phyloP scores from a whole-genome alignment of 2,888 invertebrate genomes.

The Vanessa cardui region DNA sequence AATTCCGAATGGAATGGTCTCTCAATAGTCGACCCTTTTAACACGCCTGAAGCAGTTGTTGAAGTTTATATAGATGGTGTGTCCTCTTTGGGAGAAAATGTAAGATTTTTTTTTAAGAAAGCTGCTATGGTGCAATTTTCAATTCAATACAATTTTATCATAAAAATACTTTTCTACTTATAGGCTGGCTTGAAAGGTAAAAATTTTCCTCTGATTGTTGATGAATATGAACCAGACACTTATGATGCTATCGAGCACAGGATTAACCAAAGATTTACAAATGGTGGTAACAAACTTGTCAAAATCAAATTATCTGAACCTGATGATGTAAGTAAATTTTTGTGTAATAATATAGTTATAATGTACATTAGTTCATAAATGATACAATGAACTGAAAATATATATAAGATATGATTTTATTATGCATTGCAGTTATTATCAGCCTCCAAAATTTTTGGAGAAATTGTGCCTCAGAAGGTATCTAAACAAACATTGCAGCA shows the following conservation, averaged over 20 bases:
- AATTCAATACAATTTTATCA: neutral
- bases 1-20: slow-evolving; percentile 87
- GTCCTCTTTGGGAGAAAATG: slow-evolving; percentile 73
- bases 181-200: slow-evolving; percentile 74
- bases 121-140: no score
- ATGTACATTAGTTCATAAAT: neutral
- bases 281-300: slow-evolving; percentile 83
- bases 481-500: slow-evolving; percentile 57
- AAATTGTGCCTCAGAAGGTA: slow-evolving; percentile 56
- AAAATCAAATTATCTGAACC: slow-evolving; percentile 85
- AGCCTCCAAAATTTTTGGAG: slow-evolving; percentile 66
- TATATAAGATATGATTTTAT: neutral
- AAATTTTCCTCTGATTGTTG: slow-evolving; percentile 82
- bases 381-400: neutral
- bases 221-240: slow-evolving; percentile 85
- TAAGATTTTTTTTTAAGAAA: slow-evolving; percentile 55
- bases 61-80: slow-evolving; percentile 88
- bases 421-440: slow-evolving; percentile 60
- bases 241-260: slow-evolving; percentile 82
- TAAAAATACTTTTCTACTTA: neutral
- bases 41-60: slow-evolving; percentile 87
- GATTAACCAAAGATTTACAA: slow-evolving; percentile 84
- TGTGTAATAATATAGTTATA: neutral
- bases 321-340: slow-evolving; percentile 79
- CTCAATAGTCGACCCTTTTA: slow-evolving; percentile 86